phyloP scores from a whole-genome alignment of 2,888 invertebrate genomes.

The Entomobrya multifasciata region DNA sequence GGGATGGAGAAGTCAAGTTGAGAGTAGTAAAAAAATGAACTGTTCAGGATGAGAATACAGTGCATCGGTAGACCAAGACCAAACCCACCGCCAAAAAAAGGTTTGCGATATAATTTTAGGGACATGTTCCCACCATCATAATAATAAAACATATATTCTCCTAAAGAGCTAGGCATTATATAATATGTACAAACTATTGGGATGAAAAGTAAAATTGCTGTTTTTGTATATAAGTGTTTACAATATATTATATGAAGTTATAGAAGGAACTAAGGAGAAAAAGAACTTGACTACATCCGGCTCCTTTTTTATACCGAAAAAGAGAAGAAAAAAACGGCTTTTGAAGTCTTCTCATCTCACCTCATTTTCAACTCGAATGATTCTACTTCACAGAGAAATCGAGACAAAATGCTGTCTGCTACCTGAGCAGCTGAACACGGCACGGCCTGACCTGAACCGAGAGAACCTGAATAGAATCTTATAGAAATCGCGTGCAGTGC shows the following conservation, averaged over 20 bases:
- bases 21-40: constrained; percentile 11
- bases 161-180: not conserved
- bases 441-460: not conserved
- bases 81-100: not conserved
- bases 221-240: not conserved
- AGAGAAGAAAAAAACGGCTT: constrained; percentile 23
- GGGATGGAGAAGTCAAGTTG: constrained; percentile 5
- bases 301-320: constrained; percentile 4
- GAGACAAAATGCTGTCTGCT: constrained; percentile 21
- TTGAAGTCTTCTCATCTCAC: constrained; percentile 61
- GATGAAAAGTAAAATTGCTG: not conserved
- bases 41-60: not conserved
- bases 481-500: constrained; percentile 28
- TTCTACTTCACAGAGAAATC: constrained; percentile 28
- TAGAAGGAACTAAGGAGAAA: constrained; percentile 4
- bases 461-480: not conserved
- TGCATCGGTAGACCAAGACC: too few relatives aligned
- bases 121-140: constrained; percentile 1
- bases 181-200: not conserved
- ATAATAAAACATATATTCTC: not conserved
- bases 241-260: constrained; percentile 13
- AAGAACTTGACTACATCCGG: constrained; percentile 23
- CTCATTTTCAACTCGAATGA: constrained; percentile 63
- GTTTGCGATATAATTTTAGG: constrained; percentile 26
- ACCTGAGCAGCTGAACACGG: not conserved